Evolutionary conservation across 1,140 invertebrate genomes (phyloP), one percentile per base, ranked within the genome.

Genomic region (Zophobas morio): DNA sequence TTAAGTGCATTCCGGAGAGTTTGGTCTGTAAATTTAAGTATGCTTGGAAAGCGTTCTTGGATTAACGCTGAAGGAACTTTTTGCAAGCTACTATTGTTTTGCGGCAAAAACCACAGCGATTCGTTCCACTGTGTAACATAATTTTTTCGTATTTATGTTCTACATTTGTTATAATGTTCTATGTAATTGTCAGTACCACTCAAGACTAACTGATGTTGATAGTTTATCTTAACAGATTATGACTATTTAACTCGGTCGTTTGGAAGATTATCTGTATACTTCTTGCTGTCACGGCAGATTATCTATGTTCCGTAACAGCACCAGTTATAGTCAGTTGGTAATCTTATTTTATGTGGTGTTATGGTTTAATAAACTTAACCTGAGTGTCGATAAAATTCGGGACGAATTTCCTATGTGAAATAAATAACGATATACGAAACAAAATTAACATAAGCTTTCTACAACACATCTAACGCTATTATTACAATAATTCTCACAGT

Each of bases 291-390:
- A 20, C 20, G 20, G 20, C 20, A 20, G 60, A 66, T 66, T 66
- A 66, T 66, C 60, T 39, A n/a, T 66, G 60, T 66, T 39, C 60
- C 40, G 33, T 66, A 66, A 66, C 37, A 51, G 8, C 2, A 37
- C 20, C 20, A 8, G 40, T 2, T 57, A 2, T 6, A 46, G 42
- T 46, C 8, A 46, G 3, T 46, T 46, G 8, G 8, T 46, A 46
- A 3, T 46, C 42, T 4, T 46, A 46, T 46, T 46, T 46, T 20
- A 20, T 20, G 20, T 20, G 20, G 20, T 20, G 20, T 20, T 20
- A 20, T 20, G 20, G 20, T 20, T 20, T 20, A 20, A 20, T 20
- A 20, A 20, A 20, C 20, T 20, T 20, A 20, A 20, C 20, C 20
- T 20, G 20, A 20, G 20, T 20, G 20, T 20, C 20, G 20, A 20